These are phyloP conservation scores for Chrysopilus asiliformis DNA, from an alignment of 2,888 invertebrate species.

Conservation along the genomic window DNA sequence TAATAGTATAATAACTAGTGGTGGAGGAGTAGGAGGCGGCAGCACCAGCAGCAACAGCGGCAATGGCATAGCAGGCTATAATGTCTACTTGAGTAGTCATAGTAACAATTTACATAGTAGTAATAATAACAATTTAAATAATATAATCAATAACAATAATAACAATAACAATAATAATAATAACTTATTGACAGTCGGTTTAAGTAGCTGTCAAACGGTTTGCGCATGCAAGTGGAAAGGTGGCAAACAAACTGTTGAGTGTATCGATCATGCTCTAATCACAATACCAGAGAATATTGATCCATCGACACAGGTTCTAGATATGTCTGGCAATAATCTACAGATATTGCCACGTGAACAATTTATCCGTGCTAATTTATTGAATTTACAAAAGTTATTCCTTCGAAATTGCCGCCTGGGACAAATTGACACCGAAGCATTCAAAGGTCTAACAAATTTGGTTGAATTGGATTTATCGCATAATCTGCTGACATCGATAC, in stretches of 20 bases:
- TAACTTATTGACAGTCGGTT: slow-evolving; percentile 10
- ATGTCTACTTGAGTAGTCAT: slow-evolving; percentile 2
- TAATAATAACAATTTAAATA: slow-evolving; percentile 5
- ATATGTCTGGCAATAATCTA: slow-evolving; percentile 77
- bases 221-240: slow-evolving; percentile 91
- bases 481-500: slow-evolving; percentile 68
- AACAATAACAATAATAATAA: slow-evolving; percentile 13
- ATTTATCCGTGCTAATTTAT: slow-evolving; percentile 64
- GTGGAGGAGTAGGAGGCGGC: slow-evolving; percentile 2
- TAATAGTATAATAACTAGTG: slow-evolving; percentile 2
- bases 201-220: slow-evolving; percentile 51
- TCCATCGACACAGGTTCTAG: slow-evolving; percentile 80
- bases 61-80: slow-evolving; percentile 4
- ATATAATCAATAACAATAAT: slow-evolving; percentile 17
- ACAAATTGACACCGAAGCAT: slow-evolving; percentile 72
- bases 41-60: slow-evolving; percentile 12
- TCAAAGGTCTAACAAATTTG: slow-evolving; percentile 75
- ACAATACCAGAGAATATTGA: slow-evolving; percentile 77
- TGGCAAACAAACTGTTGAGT: slow-evolving; percentile 86
- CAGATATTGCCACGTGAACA: slow-evolving; percentile 70
- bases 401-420: slow-evolving; percentile 72
- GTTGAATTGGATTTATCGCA: slow-evolving; percentile 79
- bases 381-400: slow-evolving; percentile 78
- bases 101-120: slow-evolving; percentile 1
- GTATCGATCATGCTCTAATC: slow-evolving; percentile 68